These are phyloP conservation scores for Echinops telfairi DNA, from an alignment of 2,113 vertebrate genomes.

Conservation along the genomic window DNA sequence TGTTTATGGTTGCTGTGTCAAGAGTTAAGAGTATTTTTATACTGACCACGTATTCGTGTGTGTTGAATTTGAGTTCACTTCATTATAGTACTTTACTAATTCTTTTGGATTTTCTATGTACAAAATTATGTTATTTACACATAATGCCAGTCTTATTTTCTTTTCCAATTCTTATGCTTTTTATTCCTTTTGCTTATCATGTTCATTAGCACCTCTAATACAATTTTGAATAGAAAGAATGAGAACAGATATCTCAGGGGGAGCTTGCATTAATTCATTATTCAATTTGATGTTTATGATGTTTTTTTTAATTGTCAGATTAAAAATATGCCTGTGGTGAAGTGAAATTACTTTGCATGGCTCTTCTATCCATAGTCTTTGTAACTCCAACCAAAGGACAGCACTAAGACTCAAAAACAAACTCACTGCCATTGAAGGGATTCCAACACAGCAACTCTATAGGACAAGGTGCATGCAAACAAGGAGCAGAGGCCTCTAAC, in stretches of 20 bases:
- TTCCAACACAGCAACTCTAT: too few species aligned
- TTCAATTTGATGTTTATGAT: not conserved
- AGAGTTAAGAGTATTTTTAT: not conserved
- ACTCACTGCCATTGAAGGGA: too few species aligned
- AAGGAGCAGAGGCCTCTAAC: too few species aligned
- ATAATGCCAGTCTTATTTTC: not conserved
- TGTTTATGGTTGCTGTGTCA: not conserved
- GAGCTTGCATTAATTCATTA: not conserved
- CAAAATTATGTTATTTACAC: not conserved
- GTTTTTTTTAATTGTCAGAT: too few species aligned
- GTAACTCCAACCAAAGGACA: too few species aligned
- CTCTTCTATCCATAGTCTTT: too few species aligned
- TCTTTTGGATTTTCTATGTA: conserved; percentile 7
- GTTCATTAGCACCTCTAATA: not conserved
- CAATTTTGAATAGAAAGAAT: conserved; percentile 10
- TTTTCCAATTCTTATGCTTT: not conserved
- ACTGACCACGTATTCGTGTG: not conserved
- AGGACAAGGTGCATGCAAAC: too few species aligned
- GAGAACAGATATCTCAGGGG: not conserved
- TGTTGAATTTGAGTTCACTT: not conserved
- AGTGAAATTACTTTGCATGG: too few species aligned
- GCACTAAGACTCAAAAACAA: too few species aligned
- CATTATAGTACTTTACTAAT: not conserved
- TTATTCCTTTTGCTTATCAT: not conserved
- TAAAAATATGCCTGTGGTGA: too few species aligned